Evolutionary conservation across 2,888 invertebrate species (phyloP).

Genomic region (Drosophila tanythrix): DNA sequence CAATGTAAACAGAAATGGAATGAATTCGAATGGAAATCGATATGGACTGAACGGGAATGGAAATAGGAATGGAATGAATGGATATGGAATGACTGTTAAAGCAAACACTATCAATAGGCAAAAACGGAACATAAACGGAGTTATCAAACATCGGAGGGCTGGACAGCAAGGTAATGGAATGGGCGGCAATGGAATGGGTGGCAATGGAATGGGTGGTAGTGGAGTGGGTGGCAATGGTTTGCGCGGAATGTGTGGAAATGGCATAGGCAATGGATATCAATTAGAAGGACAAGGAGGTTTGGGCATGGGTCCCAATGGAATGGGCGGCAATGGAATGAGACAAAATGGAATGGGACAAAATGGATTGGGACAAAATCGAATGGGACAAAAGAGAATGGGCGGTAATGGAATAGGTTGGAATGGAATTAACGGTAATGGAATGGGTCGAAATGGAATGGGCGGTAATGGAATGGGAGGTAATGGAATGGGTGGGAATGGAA

Average conservation of each 20-base stretch:
- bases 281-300: background rate
- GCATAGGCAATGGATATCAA: background rate
- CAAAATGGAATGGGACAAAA: background rate
- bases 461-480: background rate
- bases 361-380: slow-evolving; percentile 11
- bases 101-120: slow-evolving; percentile 8
- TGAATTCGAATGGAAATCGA: slow-evolving; percentile 17
- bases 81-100: slow-evolving; percentile 14
- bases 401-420: slow-evolving; percentile 1
- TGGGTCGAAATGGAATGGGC: slow-evolving; percentile 12
- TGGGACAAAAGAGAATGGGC: slow-evolving; percentile 11
- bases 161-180: slow-evolving; percentile 30
- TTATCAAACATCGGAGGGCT: slow-evolving; percentile 10
- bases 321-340: slow-evolving; percentile 8
- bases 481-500: slow-evolving; percentile 1
- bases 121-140: slow-evolving; percentile 16
- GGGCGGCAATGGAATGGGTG: slow-evolving; percentile 8
- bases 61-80: slow-evolving; percentile 25
- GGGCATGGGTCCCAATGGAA: background rate
- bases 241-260: background rate
- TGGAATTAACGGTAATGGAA: background rate
- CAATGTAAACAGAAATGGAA: slow-evolving; percentile 11
- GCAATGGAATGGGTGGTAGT: slow-evolving; percentile 11
- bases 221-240: slow-evolving; percentile 7
- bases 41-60: slow-evolving; percentile 21